Evolutionary conservation across 2,888 invertebrate species (phyloP).

Genomic region (Zootermopsis nevadensis): DNA sequence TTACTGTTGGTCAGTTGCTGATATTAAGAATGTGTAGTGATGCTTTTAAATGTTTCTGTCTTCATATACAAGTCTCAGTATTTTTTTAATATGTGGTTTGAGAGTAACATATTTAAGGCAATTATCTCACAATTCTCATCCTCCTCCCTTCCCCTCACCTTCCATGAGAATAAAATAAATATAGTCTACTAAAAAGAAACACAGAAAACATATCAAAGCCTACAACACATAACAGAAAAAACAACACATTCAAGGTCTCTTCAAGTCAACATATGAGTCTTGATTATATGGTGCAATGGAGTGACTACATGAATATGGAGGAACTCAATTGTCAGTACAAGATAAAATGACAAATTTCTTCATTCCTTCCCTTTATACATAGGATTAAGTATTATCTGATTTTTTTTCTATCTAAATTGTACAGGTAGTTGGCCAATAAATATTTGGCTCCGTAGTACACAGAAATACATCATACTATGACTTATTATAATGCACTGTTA

Average conservation of each 20-base stretch:
- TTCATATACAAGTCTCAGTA: not conserved
- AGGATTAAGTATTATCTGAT: too few relatives aligned
- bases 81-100: constrained; percentile 1
- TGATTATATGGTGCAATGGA: not conserved
- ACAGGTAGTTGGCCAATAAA: too few relatives aligned
- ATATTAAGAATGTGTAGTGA: not conserved
- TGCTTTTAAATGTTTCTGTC: not conserved
- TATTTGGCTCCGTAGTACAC: too few relatives aligned
- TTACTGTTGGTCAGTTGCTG: not conserved
- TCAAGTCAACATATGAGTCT: not conserved
- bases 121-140: constrained; percentile 45
- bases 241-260: constrained; percentile 10
- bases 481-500: too few relatives aligned
- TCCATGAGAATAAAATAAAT: constrained; percentile 22
- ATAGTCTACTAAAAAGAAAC: constrained; percentile 1
- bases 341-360: too few relatives aligned
- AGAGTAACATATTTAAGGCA: not conserved
- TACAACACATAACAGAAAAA: constrained; percentile 33
- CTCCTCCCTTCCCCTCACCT: constrained; percentile 49
- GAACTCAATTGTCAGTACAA: not conserved
- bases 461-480: too few relatives aligned
- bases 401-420: too few relatives aligned
- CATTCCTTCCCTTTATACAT: too few relatives aligned
- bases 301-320: not conserved
- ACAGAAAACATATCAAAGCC: constrained; percentile 15